These are phyloP conservation scores for Agrotis clavis DNA, from an alignment of 2,888 invertebrate genomes.

Conservation along the genomic window DNA sequence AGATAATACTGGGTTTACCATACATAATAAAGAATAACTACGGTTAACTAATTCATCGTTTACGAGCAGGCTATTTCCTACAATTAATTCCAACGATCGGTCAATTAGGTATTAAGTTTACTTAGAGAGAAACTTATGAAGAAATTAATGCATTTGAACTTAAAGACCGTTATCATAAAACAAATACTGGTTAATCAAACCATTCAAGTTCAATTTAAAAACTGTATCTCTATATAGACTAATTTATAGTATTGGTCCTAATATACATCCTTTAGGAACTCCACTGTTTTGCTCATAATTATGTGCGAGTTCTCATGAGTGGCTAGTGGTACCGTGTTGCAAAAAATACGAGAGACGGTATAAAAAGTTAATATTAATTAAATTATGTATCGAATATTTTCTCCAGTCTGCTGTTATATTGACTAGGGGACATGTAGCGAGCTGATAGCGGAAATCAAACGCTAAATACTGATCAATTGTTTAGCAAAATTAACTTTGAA, in stretches of 20 bases:
- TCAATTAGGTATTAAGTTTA: constrained; percentile 46
- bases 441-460: constrained; percentile 43
- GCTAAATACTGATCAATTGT: background rate
- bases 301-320: constrained; percentile 49
- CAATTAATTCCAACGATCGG: constrained; percentile 42
- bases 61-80: constrained; percentile 33
- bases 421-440: constrained; percentile 34
- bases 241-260: constrained; percentile 16
- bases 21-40: constrained; percentile 57
- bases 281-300: constrained; percentile 6
- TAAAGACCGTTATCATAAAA: constrained; percentile 23
- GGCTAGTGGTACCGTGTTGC: constrained; percentile 11
- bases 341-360: constrained; percentile 53
- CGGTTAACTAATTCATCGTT: constrained; percentile 57
- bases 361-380: constrained; percentile 66
- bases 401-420: constrained; percentile 60
- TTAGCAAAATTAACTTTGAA: background rate
- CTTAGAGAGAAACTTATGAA: constrained; percentile 27
- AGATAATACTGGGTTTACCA: constrained; percentile 58
- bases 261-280: constrained; percentile 17
- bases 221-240: background rate
- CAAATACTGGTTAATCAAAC: constrained; percentile 13
- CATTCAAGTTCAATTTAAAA: constrained; percentile 15
- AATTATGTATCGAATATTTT: constrained; percentile 71
- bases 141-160: constrained; percentile 18